Conservation (phyloP, 2,797 vertebrate species). For the Anguilla marmorata region DNA sequence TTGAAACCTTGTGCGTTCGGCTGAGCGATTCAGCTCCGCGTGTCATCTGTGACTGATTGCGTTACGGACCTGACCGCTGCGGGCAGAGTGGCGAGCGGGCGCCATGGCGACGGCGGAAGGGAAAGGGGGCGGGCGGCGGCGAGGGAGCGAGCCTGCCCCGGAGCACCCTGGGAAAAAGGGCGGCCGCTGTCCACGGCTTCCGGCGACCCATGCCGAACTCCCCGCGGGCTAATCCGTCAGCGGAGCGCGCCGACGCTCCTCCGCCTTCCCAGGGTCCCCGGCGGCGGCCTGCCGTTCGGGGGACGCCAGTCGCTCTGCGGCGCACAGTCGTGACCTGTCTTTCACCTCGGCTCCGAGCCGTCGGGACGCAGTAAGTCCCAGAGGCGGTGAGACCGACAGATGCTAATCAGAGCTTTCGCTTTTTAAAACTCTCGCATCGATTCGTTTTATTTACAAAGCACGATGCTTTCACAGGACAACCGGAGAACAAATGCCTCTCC, state of each 20-base stretch:
- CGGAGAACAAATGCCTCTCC: background rate
- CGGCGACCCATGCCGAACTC: constrained; percentile 1
- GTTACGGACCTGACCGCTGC: background rate
- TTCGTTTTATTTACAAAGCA: background rate
- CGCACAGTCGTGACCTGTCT: background rate
- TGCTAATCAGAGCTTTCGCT: background rate
- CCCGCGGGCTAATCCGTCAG: constrained; percentile 12
- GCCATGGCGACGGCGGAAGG: background rate
- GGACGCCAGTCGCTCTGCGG: background rate
- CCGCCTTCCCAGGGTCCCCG: constrained; percentile 21
- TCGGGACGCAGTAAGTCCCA: background rate
- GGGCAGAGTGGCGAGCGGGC: background rate
- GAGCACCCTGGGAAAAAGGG: background rate
- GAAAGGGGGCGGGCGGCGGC: background rate
- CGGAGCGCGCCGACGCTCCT: background rate
- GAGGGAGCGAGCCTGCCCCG: background rate
- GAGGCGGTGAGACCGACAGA: background rate
- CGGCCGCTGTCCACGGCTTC: background rate
- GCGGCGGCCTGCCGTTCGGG: background rate
- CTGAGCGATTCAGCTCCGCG: too few species aligned
- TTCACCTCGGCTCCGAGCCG: background rate
- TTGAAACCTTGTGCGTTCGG: background rate
- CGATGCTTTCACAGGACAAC: background rate
- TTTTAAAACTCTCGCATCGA: background rate
- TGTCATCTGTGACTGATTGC: background rate